A percentile compares a stretch with the other conserved stretches of the same genome.
phyloP scores from a whole-genome alignment of 2,797 vertebrate genomes.

The Myoxocephalus aenaeus region DNA sequence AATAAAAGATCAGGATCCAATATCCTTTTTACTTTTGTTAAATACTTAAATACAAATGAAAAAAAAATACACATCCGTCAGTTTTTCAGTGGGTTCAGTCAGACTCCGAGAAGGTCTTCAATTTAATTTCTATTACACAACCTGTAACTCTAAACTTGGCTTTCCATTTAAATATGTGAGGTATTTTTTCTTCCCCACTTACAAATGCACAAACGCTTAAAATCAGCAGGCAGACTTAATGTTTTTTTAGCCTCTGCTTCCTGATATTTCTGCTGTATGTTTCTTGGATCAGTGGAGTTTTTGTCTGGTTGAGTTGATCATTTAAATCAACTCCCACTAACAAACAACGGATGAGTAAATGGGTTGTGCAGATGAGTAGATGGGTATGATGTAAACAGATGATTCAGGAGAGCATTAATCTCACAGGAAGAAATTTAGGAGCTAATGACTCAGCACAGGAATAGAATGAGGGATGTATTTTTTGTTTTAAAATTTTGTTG shows the following conservation, averaged over 20 bases:
- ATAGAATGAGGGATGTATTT: background rate
- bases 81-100: background rate
- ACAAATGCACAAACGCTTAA: constrained; percentile 20
- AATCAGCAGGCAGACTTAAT: constrained; percentile 17
- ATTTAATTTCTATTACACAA: constrained; percentile 25
- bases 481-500: background rate
- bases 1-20: constrained; percentile 10
- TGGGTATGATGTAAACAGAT: constrained; percentile 24
- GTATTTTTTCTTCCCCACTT: constrained; percentile 6
- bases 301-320: background rate
- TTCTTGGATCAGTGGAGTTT: constrained; percentile 2
- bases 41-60: constrained; percentile 1
- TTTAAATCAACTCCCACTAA: constrained; percentile 28
- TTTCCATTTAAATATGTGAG: constrained; percentile 22
- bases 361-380: background rate
- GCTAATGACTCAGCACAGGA: background rate
- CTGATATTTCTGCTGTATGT: constrained; percentile 8
- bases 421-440: background rate
- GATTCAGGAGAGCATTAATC: background rate
- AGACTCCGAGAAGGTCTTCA: constrained; percentile 13
- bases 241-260: constrained; percentile 27
- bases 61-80: background rate
- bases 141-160: background rate
- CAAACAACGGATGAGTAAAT: constrained; percentile 22
- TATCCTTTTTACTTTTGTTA: background rate